Base-by-base conservation (phyloP, 2,888 invertebrate species). In the Drosophila mercatorum region DNA sequence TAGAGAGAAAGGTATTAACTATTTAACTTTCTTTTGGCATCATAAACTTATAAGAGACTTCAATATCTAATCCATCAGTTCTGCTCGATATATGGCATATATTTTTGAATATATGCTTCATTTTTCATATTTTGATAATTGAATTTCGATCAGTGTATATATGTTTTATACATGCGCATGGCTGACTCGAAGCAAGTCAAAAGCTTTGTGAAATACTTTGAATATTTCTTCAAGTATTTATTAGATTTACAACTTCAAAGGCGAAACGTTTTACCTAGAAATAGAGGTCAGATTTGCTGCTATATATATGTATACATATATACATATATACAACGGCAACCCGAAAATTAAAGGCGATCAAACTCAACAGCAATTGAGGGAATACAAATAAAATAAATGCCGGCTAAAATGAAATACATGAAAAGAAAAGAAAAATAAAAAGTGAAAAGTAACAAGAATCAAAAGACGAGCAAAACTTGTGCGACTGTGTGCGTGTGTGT, bases 361-460 rank as follows among this genome's bases (percentile, higher is more conserved):
- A 64, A 80, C 66, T 61, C 51, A 60, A 55, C 52, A 72, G 66
- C 53, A 79, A 80, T 75, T 75, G 79, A 56, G 64, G 49, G 64
- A 75, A 79, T 51, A 57, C 64, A 64, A 76, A 76, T 76, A 57
- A 80, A 70, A 62, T 75, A 59, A 71, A 76, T 66, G 62, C 49
- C 51, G 38, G 60, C 64, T 34, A 47, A 78, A 76, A 63, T 62
- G 41, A 80, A 76, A 65, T 52, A 64, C 58, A 80, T 53, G 53
- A 38, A 76, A 57, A 22, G 44, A 41, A 63, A 63, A 53, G n/a
- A 55, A 57, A 65, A 73, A 40, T 38, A 65, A 63, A 51, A 40
- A 10, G 17, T 43, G 22, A 41, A 49, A 43, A 38, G 36, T 10
- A 64, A 63, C 38, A 61, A 41, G 57, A 41, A 31, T 44, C 52